Base-by-base conservation (phyloP, 2,888 invertebrate species). In the Pachliopta kotzebuea region DNA sequence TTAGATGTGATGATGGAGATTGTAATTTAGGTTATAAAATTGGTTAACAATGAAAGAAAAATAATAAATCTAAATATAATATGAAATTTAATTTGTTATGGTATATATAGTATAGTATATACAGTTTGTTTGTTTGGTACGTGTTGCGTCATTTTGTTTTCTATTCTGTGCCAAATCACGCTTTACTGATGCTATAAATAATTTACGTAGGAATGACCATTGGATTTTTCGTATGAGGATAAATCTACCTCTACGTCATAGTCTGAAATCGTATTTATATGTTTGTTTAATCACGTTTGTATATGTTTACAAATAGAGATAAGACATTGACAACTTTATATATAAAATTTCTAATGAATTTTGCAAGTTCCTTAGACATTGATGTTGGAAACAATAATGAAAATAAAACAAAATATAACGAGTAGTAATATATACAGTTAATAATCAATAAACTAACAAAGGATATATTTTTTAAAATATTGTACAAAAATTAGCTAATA, bases 101-200 rank as follows among this genome's bases (percentile, higher is more conserved):
- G 53, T 4, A 53, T 11, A 23, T 23, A 53, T 53, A 50, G 54
- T 54, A n/a, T n/a, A n/a, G n/a, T n/a, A n/a, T n/a, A n/a, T n/a
- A 26, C 26, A 26, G 26, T 26, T 18, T 42, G 21, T 45, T 57
- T 57, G 31, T 56, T 57, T 57, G 11, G 23, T 17, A 21, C 42
- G 6, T 29, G 17, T 37, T 50, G 57, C 61, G 65, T 65, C 53
- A 49, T 11, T 57, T 58, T 65, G 65, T 65, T 65, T 65, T 50
- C 65, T 20, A 58, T 62, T 58, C 49, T 18, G 54, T 65, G 65
- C 65, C 65, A 65, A 65, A 55, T 62, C 23, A 29, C 29, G 8
- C 11, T 21, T 65, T 56, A 50, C 60, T 57, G 23, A n/a, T 61
- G 31, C 56, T 65, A 65, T 57, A 65, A 65, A 52, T 65, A 57